Percentiles rank a stretch among this genome's conserved stretches.
Conservation (phyloP, 92 coral and sea anemone genomes). For the Palythoa grandiflora region DNA sequence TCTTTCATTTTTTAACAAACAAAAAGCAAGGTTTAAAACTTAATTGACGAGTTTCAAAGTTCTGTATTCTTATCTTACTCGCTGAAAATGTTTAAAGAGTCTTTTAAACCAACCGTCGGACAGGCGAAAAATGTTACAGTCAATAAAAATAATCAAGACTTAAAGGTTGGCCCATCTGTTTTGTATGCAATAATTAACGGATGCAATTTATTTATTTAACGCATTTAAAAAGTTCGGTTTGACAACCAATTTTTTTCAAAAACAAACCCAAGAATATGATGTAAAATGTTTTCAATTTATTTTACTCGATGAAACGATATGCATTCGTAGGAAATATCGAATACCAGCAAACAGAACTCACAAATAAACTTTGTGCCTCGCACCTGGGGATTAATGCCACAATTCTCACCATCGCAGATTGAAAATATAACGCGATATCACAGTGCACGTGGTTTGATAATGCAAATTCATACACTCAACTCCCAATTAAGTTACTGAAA, state of each 20-base stretch:
- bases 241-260: neutral
- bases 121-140: neutral
- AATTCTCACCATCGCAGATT: neutral
- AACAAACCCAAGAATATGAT: neutral
- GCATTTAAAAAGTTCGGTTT: conserved; percentile 23
- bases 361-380: neutral
- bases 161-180: conserved; percentile 1
- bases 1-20: neutral
- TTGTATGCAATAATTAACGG: conserved; percentile 16
- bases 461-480: neutral
- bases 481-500: neutral
- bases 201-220: conserved; percentile 37
- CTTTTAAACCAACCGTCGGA: neutral
- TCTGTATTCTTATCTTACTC: neutral
- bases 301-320: neutral
- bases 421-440: neutral
- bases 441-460: neutral
- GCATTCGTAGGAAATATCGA: neutral
- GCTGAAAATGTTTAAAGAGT: neutral
- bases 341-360: neutral
- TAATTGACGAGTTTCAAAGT: neutral
- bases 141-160: neutral
- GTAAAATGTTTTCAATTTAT: neutral
- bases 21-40: neutral
- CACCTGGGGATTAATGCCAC: neutral